Conservation (phyloP, 2,797 vertebrate species). For the Characodon lateralis region DNA sequence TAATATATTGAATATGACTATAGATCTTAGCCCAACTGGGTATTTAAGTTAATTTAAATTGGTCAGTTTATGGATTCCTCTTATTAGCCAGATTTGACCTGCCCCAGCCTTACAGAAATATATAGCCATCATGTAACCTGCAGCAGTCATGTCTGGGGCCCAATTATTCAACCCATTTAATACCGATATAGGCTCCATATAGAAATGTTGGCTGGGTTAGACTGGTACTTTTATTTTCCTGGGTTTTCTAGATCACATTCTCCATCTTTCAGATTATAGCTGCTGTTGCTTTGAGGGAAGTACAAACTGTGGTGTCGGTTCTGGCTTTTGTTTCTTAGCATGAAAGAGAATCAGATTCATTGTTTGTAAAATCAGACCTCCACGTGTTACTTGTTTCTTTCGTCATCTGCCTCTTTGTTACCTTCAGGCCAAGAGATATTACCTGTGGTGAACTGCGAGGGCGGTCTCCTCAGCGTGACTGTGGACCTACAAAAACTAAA, state of each 20-base stretch:
- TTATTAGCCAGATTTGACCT: not conserved
- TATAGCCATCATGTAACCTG: not conserved
- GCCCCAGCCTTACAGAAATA: not conserved
- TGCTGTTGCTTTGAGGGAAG: not conserved
- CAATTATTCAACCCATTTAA: not conserved
- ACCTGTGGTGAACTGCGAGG: conserved; percentile 73
- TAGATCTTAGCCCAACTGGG: too few relatives aligned
- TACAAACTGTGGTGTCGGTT: too few relatives aligned
- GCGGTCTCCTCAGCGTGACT: conserved; percentile 69
- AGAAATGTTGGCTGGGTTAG: not conserved
- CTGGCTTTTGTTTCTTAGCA: too few relatives aligned
- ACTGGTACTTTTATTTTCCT: not conserved
- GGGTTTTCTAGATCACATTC: not conserved
- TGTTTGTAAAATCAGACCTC: not conserved
- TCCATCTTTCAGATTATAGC: not conserved
- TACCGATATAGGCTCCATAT: not conserved
- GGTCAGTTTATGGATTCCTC: too few relatives aligned
- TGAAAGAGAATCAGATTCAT: not conserved
- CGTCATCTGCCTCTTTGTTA: conserved; percentile 9
- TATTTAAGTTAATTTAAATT: too few relatives aligned
- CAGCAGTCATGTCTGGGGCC: not conserved
- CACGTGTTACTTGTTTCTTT: not conserved
- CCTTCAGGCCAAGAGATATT: conserved; percentile 48
- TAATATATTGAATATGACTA: too few relatives aligned
- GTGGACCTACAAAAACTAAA: conserved; percentile 70